Evolutionary conservation across 2,797 vertebrate species (phyloP).

Genomic region (Chloroceryle amazona): DNA sequence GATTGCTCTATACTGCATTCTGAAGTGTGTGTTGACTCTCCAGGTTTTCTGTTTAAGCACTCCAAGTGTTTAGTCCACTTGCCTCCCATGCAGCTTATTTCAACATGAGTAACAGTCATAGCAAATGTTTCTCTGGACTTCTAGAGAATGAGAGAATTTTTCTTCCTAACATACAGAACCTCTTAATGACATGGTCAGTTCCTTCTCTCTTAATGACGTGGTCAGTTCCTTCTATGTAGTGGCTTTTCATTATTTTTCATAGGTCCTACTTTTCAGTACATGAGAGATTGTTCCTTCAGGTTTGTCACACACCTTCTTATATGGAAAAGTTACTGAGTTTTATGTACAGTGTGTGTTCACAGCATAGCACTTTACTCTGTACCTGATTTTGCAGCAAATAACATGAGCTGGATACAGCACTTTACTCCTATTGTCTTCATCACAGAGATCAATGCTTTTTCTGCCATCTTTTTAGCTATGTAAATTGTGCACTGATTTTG

Average conservation of each 20-base stretch:
- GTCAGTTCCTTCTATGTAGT: background rate
- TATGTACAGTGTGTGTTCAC: background rate
- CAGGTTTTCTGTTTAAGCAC: background rate
- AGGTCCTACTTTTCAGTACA: background rate
- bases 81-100: background rate
- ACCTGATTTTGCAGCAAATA: background rate
- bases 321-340: background rate
- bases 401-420: fast-evolving
- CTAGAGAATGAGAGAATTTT: background rate
- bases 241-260: background rate
- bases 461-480: fast-evolving
- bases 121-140: background rate
- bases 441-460: background rate
- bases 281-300: background rate
- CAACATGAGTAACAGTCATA: background rate
- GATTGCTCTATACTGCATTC: background rate
- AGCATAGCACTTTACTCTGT: background rate
- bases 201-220: background rate
- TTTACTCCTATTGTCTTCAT: background rate
- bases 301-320: background rate
- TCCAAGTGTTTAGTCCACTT: background rate
- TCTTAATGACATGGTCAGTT: background rate
- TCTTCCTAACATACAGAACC: background rate
- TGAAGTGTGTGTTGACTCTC: background rate
- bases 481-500: slow-evolving; percentile 14